Percentiles rank a stretch among this genome's conserved stretches.
Conservation (phyloP, 1,140 invertebrate species). For the Drosophila rhopaloa region DNA sequence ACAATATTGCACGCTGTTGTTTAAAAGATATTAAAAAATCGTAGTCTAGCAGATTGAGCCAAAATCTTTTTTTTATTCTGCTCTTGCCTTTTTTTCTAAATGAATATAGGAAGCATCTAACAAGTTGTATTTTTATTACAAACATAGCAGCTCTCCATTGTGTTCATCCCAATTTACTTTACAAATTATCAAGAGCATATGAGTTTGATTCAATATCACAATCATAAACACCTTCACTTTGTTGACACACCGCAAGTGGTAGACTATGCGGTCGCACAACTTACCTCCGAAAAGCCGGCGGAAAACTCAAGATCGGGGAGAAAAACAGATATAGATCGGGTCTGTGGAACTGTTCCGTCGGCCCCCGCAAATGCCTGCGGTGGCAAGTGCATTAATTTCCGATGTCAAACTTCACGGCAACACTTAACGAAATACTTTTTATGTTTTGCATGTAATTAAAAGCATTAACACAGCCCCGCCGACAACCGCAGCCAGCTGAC, state of each 20-base stretch:
- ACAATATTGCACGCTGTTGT: constrained; percentile 7
- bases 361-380: constrained; percentile 29
- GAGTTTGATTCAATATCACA: constrained; percentile 15
- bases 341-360: constrained; percentile 31
- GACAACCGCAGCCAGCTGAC: constrained; percentile 45
- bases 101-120: too few relatives aligned
- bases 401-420: constrained; percentile 77
- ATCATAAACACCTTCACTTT: constrained; percentile 22
- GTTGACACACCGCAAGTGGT: constrained; percentile 23
- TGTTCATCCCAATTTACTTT: constrained; percentile 7
- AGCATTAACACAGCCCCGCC: constrained; percentile 66
- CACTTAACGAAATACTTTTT: constrained; percentile 71
- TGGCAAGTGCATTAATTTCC: constrained; percentile 64
- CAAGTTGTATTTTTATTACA: neutral
- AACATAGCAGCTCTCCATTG: neutral
- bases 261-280: constrained; percentile 5
- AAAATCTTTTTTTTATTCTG: too few relatives aligned
- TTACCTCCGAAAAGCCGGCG: constrained; percentile 24
- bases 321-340: neutral
- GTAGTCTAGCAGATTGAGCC: too few relatives aligned
- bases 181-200: constrained; percentile 7
- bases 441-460: constrained; percentile 78
- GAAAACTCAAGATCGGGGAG: constrained; percentile 15
- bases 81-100: too few relatives aligned
- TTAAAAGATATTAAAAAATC: too few relatives aligned